These are phyloP conservation scores for Tangachromis dhanisi DNA, from an alignment of 2,113 vertebrate species.

Conservation along the genomic window DNA sequence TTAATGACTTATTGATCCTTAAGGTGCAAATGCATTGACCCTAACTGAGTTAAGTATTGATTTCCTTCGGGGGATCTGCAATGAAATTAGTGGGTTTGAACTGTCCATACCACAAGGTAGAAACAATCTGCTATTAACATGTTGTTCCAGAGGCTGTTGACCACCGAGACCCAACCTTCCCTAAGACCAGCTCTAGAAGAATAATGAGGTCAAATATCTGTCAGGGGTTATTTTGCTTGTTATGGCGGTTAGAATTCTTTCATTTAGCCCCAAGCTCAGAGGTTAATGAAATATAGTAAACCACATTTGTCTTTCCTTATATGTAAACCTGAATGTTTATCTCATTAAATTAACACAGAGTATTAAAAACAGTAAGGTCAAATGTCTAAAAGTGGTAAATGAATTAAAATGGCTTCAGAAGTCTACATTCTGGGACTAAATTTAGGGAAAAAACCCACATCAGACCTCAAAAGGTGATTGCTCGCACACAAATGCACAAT, in stretches of 20 bases:
- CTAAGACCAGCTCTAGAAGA: background rate
- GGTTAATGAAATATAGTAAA: background rate
- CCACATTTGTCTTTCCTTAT: background rate
- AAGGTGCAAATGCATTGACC: constrained; percentile 24
- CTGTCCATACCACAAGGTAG: background rate
- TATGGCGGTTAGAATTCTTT: background rate
- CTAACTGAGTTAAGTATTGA: background rate
- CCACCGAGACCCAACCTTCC: background rate
- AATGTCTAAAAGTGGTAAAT: background rate
- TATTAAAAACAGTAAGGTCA: background rate
- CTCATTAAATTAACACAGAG: background rate
- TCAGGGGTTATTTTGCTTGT: background rate
- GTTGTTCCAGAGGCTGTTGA: background rate
- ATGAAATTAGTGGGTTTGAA: constrained; percentile 17
- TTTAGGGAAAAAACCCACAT: background rate
- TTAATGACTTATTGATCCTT: constrained; percentile 19
- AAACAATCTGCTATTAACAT: background rate
- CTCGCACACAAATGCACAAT: background rate
- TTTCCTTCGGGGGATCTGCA: constrained; percentile 13
- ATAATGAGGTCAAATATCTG: background rate
- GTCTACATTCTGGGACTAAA: background rate
- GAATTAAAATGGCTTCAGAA: background rate
- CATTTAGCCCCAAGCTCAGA: background rate
- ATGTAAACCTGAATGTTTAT: background rate
- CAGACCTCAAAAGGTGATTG: background rate